Percentiles rank a stretch among this genome's conserved stretches.
These are phyloP conservation scores for Pseudococcus jackbeardsleyi DNA, from an alignment of 2,888 invertebrate species.

Conservation along the genomic window DNA sequence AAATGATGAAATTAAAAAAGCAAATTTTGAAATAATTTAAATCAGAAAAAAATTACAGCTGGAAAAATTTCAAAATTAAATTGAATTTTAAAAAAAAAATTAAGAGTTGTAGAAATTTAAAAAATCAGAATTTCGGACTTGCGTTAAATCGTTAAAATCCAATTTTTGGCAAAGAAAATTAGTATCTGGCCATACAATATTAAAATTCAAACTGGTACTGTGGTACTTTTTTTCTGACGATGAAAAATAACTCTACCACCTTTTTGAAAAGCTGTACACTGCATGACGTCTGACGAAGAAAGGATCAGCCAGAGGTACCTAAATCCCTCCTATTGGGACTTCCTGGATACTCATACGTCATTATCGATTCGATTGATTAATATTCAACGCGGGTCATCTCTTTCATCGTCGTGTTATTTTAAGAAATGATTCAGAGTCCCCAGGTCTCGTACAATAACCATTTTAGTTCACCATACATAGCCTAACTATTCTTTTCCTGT, in stretches of 20 bases:
- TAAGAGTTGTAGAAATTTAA: too few relatives aligned
- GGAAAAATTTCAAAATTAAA: too few relatives aligned
- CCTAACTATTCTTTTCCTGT: slow-evolving; percentile 26
- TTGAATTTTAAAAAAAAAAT: too few relatives aligned
- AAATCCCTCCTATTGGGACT: slow-evolving; percentile 16
- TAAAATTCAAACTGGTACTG: too few relatives aligned
- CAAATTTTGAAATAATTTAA: too few relatives aligned
- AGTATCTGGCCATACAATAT: too few relatives aligned
- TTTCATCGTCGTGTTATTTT: slow-evolving; percentile 30
- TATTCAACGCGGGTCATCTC: slow-evolving; percentile 23
- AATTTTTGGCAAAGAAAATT: too few relatives aligned
- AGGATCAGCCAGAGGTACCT: not conserved
- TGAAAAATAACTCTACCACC: not conserved
- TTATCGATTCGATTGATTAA: slow-evolving; percentile 24
- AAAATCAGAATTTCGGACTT: too few relatives aligned
- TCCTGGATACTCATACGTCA: slow-evolving; percentile 33
- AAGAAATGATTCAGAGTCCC: not conserved
- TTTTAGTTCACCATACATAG: not conserved
- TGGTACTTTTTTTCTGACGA: not conserved
- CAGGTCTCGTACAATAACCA: not conserved
- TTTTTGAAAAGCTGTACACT: not conserved
- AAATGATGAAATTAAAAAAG: too few relatives aligned
- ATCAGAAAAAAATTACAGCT: too few relatives aligned
- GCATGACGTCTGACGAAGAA: not conserved
- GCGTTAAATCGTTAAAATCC: too few relatives aligned